Percentiles rank a stretch among this genome's conserved stretches.
Evolutionary conservation across 2,113 vertebrate species (phyloP).

Genomic region (Nycticorax nycticorax): DNA sequence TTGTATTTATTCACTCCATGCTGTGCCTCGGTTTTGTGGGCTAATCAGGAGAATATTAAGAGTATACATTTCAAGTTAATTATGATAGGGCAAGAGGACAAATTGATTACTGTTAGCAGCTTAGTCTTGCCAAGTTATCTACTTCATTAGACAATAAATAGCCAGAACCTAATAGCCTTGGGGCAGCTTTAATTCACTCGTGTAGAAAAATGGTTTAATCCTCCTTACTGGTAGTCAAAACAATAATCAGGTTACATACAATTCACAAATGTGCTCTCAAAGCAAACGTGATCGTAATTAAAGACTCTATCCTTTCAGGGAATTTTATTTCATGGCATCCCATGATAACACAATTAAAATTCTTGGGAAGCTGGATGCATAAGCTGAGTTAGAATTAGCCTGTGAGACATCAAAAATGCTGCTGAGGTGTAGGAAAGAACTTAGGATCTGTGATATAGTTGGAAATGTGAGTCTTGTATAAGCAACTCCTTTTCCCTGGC

Average conservation of each 20-base stretch:
- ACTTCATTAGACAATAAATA: constrained; percentile 6
- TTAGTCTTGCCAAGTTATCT: background rate
- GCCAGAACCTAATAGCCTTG: background rate
- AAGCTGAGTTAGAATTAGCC: background rate
- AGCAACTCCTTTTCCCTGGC: background rate
- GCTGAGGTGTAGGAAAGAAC: background rate
- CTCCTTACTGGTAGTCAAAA: background rate
- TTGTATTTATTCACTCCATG: background rate
- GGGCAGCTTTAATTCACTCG: background rate
- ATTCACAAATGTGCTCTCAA: background rate
- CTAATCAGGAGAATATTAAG: background rate
- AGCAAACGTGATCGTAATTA: background rate
- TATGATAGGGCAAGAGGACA: background rate
- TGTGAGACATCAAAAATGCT: background rate
- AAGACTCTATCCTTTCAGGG: background rate
- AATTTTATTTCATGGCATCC: background rate
- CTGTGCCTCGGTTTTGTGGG: background rate
- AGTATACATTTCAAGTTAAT: background rate
- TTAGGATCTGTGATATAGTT: background rate
- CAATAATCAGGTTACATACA: background rate
- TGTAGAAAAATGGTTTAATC: background rate
- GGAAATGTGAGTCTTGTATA: background rate
- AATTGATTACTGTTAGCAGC: background rate
- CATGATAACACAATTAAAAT: background rate
- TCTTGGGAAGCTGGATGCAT: background rate